A percentile compares a stretch with the other conserved stretches of the same genome.
phyloP scores from a whole-genome alignment of 1,140 invertebrate genomes.

The Drosophila pseudoobscura region DNA sequence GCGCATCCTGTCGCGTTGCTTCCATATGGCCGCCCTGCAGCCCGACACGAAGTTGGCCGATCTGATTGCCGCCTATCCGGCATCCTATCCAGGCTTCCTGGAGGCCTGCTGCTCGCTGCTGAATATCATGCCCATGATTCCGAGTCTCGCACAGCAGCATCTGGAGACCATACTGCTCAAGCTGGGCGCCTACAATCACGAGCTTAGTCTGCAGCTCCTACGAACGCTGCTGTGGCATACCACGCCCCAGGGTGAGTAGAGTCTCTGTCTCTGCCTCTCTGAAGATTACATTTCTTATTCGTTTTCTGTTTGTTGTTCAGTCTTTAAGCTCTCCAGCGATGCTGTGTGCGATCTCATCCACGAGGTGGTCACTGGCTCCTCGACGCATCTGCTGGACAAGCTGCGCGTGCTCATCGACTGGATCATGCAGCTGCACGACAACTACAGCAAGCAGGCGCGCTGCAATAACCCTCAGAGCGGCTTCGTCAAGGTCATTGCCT shows the following conservation, averaged over 20 bases:
- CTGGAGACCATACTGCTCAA: conserved; percentile 87
- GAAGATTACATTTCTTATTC: not conserved
- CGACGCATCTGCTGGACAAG: conserved; percentile 84
- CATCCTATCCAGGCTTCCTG: conserved; percentile 87
- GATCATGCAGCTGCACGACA: conserved; percentile 74
- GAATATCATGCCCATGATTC: conserved; percentile 87
- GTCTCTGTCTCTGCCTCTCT: not conserved
- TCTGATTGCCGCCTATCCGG: conserved; percentile 86
- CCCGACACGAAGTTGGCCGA: conserved; percentile 83
- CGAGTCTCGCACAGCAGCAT: conserved; percentile 86
- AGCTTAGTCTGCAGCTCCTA: conserved; percentile 86
- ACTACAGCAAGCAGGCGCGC: conserved; percentile 65
- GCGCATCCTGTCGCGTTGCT: conserved; percentile 75
- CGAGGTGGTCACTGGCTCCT: conserved; percentile 88
- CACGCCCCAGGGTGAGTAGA: conserved; percentile 71
- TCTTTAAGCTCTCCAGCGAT: conserved; percentile 84
- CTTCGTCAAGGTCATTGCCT: conserved; percentile 87
- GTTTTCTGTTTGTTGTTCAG: conserved; percentile 27
- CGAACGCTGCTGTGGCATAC: conserved; percentile 86
- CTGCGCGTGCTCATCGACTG: conserved; percentile 75
- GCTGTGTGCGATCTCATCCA: conserved; percentile 92
- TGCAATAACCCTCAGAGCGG: conserved; percentile 82
- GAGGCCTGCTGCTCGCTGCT: conserved; percentile 90
- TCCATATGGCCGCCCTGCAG: conserved; percentile 71
- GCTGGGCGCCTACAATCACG: conserved; percentile 86